Evolutionary conservation across 2,888 invertebrate species (phyloP), one percentile per base, ranked within the genome.

Genomic region (Macropis europaea): DNA sequence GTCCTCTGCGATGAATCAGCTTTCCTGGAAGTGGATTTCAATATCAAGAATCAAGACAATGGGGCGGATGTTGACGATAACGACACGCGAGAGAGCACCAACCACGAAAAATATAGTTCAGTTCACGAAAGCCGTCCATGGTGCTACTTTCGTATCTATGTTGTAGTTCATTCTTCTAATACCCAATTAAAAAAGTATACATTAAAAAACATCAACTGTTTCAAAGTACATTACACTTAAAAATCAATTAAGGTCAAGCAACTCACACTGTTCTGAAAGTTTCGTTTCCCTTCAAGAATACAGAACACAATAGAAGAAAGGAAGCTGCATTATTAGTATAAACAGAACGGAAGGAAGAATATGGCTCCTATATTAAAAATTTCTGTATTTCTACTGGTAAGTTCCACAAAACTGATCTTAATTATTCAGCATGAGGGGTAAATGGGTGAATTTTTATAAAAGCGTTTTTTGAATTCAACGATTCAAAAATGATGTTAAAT

Each of bases 11-110:
- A 26, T 30, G 42, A 28, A 7, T 22, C n/a, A 40, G 15, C 48
- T 15, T 15, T 19, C 11, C 30, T 63, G 50, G 34, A 57, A 36
- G 50, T 45, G 43, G 50, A 36, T 43, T 52, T 15, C 28, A 30
- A 36, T 66, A 52, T 60, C 60, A 52, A 24, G 22, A 32, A 19
- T 50, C 53, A 57, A 61, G 34, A 61, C 47, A 47, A 61, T 47
- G 61, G 32, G 26, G 38, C 61, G 67, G 61, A 61, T 40, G 53
- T 61, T 32, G 61, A 42, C 32, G 48, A 47, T 60, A 67, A 45
- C n/a, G 26, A 9, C 15, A 47, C n/a, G 38, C 45, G 52, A 56
- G 54, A 11, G 22, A 7, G 13, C 22, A 22, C 1, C 22, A 22
- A 42, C 2, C 32, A 32, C 38, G 62, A 53, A 53, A 62, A 61